Percentiles rank a stretch among this genome's conserved stretches.
Evolutionary conservation across 37 sponge, comb jelly and placozoan species (phyloP).

Genomic region (Cliona cf. orientalis): DNA sequence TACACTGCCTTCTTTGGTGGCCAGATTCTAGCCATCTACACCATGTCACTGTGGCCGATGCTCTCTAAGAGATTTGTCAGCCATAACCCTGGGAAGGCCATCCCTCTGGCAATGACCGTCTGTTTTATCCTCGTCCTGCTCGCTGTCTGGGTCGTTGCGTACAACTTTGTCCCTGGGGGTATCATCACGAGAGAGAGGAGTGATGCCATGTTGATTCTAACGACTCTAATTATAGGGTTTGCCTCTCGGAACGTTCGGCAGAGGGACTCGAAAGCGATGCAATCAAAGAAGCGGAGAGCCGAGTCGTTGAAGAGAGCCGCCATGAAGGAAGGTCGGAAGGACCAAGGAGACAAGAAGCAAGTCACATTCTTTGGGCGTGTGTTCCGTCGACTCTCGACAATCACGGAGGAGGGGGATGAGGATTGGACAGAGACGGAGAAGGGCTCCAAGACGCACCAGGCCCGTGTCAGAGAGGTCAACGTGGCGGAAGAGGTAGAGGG

Average conservation of each 20-base stretch:
- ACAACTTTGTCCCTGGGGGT: constrained; percentile 78
- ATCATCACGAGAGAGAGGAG: constrained; percentile 36
- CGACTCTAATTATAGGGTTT: constrained; percentile 10
- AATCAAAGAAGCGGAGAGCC: not conserved
- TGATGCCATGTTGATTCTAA: constrained; percentile 16
- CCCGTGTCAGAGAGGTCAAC: constrained; percentile 5
- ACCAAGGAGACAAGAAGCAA: not conserved
- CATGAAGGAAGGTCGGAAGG: not conserved
- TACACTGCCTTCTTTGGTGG: constrained; percentile 57
- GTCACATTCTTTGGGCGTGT: constrained; percentile 5
- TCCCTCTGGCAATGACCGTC: constrained; percentile 25
- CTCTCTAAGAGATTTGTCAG: constrained; percentile 24
- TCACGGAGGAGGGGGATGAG: constrained; percentile 51
- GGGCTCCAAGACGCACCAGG: constrained; percentile 7
- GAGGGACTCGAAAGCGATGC: too few relatives aligned
- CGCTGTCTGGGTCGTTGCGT: constrained; percentile 66
- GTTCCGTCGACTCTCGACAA: constrained; percentile 40
- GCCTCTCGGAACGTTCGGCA: constrained; percentile 7
- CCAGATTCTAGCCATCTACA: constrained; percentile 49
- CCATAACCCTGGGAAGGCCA: constrained; percentile 26
- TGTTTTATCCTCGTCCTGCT: constrained; percentile 2
- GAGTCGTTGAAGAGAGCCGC: not conserved
- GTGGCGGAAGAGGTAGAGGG: constrained; percentile 29
- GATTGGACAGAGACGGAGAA: not conserved
- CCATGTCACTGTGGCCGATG: constrained; percentile 58